Evolutionary conservation across 2,888 invertebrate genomes (phyloP).

Genomic region (Oasisia sp.): DNA sequence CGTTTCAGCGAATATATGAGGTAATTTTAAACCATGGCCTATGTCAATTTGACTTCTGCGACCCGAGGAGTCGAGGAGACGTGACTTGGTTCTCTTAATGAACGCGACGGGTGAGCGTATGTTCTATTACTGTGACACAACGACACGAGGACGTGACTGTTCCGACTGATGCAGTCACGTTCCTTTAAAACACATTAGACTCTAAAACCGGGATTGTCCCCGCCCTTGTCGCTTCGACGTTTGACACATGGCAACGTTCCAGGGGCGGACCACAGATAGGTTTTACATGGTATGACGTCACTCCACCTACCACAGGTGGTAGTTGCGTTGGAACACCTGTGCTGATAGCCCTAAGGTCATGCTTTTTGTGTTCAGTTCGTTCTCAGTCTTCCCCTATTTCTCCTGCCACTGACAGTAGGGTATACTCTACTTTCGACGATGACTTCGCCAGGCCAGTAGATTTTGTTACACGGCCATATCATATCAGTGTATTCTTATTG

Average conservation of each 20-base stretch:
- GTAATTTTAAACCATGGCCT: too few species aligned
- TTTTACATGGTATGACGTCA: too few species aligned
- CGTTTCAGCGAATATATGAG: too few species aligned
- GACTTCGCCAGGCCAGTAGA: too few species aligned
- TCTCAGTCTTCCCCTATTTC: too few species aligned
- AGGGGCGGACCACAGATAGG: too few species aligned
- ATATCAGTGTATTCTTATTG: not conserved
- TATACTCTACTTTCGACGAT: too few species aligned
- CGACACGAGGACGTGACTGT: not conserved
- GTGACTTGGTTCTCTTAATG: not conserved
- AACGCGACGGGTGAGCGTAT: not conserved
- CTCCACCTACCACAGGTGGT: too few species aligned
- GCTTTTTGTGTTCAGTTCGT: too few species aligned
- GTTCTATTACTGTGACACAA: not conserved
- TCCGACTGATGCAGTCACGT: not conserved
- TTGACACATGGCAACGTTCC: not conserved
- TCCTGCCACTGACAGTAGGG: too few species aligned
- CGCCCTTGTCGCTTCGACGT: not conserved
- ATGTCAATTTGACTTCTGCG: not conserved
- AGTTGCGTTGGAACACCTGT: too few species aligned
- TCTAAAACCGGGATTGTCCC: not conserved
- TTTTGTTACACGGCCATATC: not conserved
- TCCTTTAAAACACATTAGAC: not conserved
- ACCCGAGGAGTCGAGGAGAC: not conserved
- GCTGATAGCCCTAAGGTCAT: too few species aligned